Evolutionary conservation across 2,113 vertebrate genomes (phyloP).

Genomic region (Callospermophilus lateralis): DNA sequence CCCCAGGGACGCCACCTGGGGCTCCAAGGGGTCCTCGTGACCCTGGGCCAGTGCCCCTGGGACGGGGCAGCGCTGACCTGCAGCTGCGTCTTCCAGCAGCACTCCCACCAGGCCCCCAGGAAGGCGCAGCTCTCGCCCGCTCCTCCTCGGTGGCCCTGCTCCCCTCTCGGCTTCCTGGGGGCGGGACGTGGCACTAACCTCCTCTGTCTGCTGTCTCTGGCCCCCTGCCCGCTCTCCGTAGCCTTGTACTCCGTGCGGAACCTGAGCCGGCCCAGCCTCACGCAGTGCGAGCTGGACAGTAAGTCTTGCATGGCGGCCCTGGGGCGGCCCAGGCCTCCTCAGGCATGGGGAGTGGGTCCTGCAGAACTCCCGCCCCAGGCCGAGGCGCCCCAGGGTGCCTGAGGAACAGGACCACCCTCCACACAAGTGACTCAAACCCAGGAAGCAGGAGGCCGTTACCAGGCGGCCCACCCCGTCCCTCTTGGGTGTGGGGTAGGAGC

Average conservation of each 20-base stretch:
- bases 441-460: not conserved
- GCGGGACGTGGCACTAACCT: constrained; percentile 31
- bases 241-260: constrained; percentile 93
- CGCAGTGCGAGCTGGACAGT: constrained; percentile 96
- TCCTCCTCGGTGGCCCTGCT: not conserved
- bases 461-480: too few relatives aligned
- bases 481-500: fast-evolving
- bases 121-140: not conserved
- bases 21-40: not conserved
- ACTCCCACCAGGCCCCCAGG: fast-evolving
- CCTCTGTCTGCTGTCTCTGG: constrained; percentile 67
- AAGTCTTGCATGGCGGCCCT: constrained; percentile 85
- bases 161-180: not conserved
- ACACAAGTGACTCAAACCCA: not conserved
- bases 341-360: not conserved
- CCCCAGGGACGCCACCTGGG: not conserved
- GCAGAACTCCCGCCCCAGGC: not conserved
- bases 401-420: not conserved
- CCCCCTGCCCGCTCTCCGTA: constrained; percentile 74
- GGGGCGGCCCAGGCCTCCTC: not conserved
- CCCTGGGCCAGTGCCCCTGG: fast-evolving
- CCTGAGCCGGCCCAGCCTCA: constrained; percentile 93
- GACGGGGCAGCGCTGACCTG: not conserved
- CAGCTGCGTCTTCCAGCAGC: not conserved
- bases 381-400: not conserved